A percentile compares a stretch with the other conserved stretches of the same genome.
phyloP scores from a whole-genome alignment of 53 echinoderm and acorn worm species.

The Hippasteria phrygiana region DNA sequence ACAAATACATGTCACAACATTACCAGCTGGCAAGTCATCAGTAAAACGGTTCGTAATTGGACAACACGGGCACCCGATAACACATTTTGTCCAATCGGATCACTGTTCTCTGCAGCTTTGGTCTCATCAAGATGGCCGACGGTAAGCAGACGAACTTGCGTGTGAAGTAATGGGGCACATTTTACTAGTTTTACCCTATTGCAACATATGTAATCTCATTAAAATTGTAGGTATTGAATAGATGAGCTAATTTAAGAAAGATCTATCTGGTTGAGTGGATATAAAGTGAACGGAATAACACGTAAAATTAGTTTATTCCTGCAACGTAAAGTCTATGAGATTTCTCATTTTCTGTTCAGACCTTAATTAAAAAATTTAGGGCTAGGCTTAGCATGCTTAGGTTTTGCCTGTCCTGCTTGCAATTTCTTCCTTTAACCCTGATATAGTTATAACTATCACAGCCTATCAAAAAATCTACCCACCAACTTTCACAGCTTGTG shows the following conservation, averaged over 20 bases:
- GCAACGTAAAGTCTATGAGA: background rate
- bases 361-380: no score
- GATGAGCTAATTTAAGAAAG: background rate
- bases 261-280: background rate
- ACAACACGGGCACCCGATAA: background rate
- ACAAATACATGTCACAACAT: background rate
- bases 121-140: conserved; percentile 26
- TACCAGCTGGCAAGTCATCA: background rate
- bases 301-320: background rate
- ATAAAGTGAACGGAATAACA: background rate
- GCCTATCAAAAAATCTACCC: no score
- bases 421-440: no score
- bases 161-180: background rate
- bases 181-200: background rate
- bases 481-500: no score
- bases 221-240: background rate
- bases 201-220: background rate
- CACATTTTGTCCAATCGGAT: conserved; percentile 11
- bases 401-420: no score
- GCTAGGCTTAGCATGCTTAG: no score
- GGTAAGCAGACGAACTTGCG: conserved; percentile 46
- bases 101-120: background rate
- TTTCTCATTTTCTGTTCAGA: background rate
- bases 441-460: no score
- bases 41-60: conserved; percentile 6